Conservation (phyloP, 2,113 vertebrate species). For the Henicopernis longicauda region DNA sequence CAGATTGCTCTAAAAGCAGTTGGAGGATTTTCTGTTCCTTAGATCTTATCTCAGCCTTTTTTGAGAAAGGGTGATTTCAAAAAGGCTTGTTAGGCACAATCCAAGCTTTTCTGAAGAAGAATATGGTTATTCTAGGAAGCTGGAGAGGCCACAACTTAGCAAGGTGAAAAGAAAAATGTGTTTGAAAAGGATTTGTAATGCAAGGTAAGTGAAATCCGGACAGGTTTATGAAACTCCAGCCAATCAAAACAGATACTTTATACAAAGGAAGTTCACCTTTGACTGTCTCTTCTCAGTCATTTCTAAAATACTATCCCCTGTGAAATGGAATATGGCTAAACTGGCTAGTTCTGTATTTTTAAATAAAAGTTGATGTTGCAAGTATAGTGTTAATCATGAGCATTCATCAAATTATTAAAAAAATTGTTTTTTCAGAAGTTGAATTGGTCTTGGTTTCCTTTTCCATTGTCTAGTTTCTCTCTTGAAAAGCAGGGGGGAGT, state of each 20-base stretch:
- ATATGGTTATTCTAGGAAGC: background rate
- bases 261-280: background rate
- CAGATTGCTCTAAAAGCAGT: slow-evolving; percentile 37
- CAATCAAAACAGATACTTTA: background rate
- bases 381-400: background rate
- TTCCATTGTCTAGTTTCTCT: background rate
- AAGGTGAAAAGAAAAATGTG: slow-evolving; percentile 43
- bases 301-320: background rate
- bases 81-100: background rate
- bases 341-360: background rate
- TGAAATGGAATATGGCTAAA: background rate
- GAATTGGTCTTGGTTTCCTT: background rate
- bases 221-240: slow-evolving; percentile 19
- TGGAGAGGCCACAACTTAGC: background rate
- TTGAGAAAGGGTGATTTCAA: background rate
- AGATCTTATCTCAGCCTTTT: slow-evolving; percentile 24
- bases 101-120: slow-evolving; percentile 4
- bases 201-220: slow-evolving; percentile 14
- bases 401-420: background rate
- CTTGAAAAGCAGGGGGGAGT: background rate
- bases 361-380: background rate
- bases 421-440: background rate
- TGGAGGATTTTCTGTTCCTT: slow-evolving; percentile 28
- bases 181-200: slow-evolving; percentile 25
- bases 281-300: background rate